Evolutionary conservation across 2,113 vertebrate species (phyloP), one percentile per base, ranked within the genome.

Genomic region (Puffinus mauretanicus): DNA sequence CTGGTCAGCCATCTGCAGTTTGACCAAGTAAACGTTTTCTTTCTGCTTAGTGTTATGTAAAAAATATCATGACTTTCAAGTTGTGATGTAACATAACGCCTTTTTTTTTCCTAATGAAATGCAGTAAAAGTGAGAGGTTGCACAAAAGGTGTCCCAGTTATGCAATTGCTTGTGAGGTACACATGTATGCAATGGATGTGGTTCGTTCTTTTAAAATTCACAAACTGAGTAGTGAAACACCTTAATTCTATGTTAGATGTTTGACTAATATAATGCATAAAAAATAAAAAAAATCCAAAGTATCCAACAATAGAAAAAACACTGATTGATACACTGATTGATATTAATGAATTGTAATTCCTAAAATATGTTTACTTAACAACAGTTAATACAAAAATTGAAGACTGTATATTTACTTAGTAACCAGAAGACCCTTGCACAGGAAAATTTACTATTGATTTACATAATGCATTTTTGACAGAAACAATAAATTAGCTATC

Each of bases 121-220:
- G 25, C 17, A 36, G 21, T 67, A 16, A 11, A 76, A 72, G 7
- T 30, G 38, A 17, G 6, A 11, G n/a, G 34, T 32, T 30, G 10
- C 9, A 18, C 17, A 46, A 47, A 4, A 52, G 34, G 9, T 27
- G 7, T 42, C 17, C 13, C 10, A 15, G 4, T 84, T 86, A n/a
- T 0, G 0, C 32, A 42, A 0, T 13, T 67, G 30, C 30, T 78
- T 52, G 13, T 78, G 44, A 13, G 4, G 3, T 88, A 27, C 16
- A 5, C 26, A 18, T 14, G 10, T 77, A 20, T 57, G 30, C 58
- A 86, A 0, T 69, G 38, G 20, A 55, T 72, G 13, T 79, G 42
- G 10, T 40, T 85, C 27, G 27, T 24, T 7, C 20, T 58, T 87
- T 30, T 70, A 67, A 66, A 80, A 70, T n/a, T 51, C 10, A 77